Evolutionary conservation across 1,140 invertebrate species (phyloP).

Genomic region (Cydia strobilella): DNA sequence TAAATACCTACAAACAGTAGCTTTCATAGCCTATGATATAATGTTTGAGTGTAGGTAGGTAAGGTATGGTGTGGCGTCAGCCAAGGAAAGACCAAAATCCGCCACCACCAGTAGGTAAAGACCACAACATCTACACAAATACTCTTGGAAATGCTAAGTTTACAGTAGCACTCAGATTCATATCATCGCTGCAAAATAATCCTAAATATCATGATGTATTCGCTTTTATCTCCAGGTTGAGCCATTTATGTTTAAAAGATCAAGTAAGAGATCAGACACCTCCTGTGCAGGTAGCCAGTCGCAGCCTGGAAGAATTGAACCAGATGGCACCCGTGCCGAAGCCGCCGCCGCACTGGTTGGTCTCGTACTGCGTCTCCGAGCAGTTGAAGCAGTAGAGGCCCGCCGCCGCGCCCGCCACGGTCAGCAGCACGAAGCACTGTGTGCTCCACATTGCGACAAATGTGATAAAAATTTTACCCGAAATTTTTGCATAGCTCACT

Average conservation of each 20-base stretch:
- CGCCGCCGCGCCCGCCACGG: neutral
- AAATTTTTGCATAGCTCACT: neutral
- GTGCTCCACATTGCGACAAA: slow-evolving; percentile 13
- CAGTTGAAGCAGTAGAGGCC: slow-evolving; percentile 65
- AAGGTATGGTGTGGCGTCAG: too few relatives aligned
- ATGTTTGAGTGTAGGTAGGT: too few relatives aligned
- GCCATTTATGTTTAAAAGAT: neutral
- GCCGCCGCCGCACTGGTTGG: slow-evolving; percentile 51
- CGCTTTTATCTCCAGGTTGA: too few relatives aligned
- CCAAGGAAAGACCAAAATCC: too few relatives aligned
- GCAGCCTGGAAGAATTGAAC: slow-evolving; percentile 52
- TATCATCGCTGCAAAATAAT: too few relatives aligned
- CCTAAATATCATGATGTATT: too few relatives aligned
- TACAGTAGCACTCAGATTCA: too few relatives aligned
- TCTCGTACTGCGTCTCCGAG: slow-evolving; percentile 52
- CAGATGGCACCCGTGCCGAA: slow-evolving; percentile 44
- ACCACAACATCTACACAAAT: too few relatives aligned
- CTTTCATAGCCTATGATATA: too few relatives aligned
- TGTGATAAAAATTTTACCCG: neutral
- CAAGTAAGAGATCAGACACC: slow-evolving; percentile 41
- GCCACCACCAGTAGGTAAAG: too few relatives aligned
- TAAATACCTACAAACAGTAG: too few relatives aligned
- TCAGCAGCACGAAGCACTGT: slow-evolving; percentile 12
- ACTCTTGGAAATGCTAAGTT: too few relatives aligned
- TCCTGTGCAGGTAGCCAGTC: slow-evolving; percentile 59